These are phyloP conservation scores for Aphelinus atriplicis DNA, from an alignment of 1,140 invertebrate genomes.

Conservation along the genomic window DNA sequence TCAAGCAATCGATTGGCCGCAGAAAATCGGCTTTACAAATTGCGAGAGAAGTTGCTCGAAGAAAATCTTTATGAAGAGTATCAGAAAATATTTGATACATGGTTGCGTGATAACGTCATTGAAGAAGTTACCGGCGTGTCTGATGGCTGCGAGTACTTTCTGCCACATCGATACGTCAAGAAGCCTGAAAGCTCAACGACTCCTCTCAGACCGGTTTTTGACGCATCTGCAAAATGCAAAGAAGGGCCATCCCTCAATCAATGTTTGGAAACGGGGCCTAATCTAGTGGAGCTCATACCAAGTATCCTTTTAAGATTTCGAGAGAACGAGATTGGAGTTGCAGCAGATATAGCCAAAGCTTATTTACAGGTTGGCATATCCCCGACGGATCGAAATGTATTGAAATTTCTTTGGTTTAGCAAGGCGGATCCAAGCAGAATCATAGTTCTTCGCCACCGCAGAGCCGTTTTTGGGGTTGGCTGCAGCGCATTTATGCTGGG, in stretches of 20 bases:
- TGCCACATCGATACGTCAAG: slow-evolving; percentile 6
- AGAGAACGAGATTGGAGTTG: slow-evolving; percentile 51
- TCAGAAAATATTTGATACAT: slow-evolving; percentile 43
- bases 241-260: slow-evolving; percentile 38
- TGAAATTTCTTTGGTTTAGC: slow-evolving; percentile 34
- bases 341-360: slow-evolving; percentile 59
- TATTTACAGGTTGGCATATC: slow-evolving; percentile 58
- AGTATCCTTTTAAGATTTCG: slow-evolving; percentile 55
- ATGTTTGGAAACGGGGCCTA: slow-evolving; percentile 45
- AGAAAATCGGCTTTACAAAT: slow-evolving; percentile 41
- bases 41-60: slow-evolving; percentile 51
- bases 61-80: slow-evolving; percentile 45
- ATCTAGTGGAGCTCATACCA: slow-evolving; percentile 57
- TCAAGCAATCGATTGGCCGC: slow-evolving; percentile 42
- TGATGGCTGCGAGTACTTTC: neutral
- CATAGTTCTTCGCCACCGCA: slow-evolving; percentile 42
- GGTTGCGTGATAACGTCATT: slow-evolving; percentile 47
- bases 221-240: slow-evolving; percentile 8
- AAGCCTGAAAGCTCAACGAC: neutral
- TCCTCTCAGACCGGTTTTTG: slow-evolving; percentile 10
- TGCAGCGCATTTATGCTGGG: slow-evolving; percentile 52
- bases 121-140: slow-evolving; percentile 41
- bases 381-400: slow-evolving; percentile 48
- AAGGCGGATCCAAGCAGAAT: slow-evolving; percentile 33
- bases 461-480: slow-evolving; percentile 48